Base-by-base conservation (phyloP, 1,140 invertebrate species). In the Drosophila pseudoobscura region DNA sequence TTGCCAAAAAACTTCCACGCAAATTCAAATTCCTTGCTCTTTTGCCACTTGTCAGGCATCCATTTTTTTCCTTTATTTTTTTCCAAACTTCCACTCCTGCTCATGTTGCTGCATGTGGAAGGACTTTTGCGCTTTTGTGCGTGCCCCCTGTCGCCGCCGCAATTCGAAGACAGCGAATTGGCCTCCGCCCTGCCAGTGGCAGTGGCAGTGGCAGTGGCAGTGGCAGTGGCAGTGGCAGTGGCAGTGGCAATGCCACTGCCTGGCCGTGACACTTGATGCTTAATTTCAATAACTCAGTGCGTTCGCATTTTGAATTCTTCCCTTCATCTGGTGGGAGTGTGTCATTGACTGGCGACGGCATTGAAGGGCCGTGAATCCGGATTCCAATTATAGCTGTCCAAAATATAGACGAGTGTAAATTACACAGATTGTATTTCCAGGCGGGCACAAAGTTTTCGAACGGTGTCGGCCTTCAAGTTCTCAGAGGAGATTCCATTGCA, bases 1-100 rank as follows among this genome's bases (percentile, higher is more conserved):
- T 80, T 77, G 50, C 39, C 63, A 59, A 13, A 39, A 85, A 74
- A 74, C 50, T 58, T 64, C 65, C 49, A 75, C 66, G 65, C 73
- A 68, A 75, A 74, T 75, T 63, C 63, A 70, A 70, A 77, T 77
- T 72, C 73, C 64, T 77, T 55, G 80, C 80, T 87, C 80, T 80
- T 77, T 84, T 84, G 80, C 80, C 80, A 87, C 82, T 84, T 84
- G 82, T 84, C 80, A 87, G 77, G 59, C 80, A 87, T 73, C 68
- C 57, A 87, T 66, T 76, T 79, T 73, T 22, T 74, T 66, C 65
- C 72, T 73, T 39, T 22, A 26, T 41, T 50, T 47, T 31, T 53
- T 51, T 35, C 22, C n/a, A 22, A 35, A 44, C 8, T 54, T 49
- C 44, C 15, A 8, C 5, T 41, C 46, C 6, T 6, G 31, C 31